Evolutionary conservation across 2,113 vertebrate genomes (phyloP), one percentile per base, ranked within the genome.

Genomic region (Solea solea): DNA sequence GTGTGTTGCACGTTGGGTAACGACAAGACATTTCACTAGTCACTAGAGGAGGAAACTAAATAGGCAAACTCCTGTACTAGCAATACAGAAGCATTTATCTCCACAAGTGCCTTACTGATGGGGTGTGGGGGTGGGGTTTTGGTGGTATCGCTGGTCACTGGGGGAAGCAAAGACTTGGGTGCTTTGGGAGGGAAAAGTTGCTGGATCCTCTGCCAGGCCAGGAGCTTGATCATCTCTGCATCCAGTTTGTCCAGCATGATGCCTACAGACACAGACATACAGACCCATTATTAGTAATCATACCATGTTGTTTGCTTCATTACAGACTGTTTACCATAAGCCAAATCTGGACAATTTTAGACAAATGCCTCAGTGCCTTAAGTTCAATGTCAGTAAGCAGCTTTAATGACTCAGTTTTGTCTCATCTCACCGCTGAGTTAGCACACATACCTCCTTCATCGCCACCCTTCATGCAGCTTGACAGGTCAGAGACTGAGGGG

Each of bases 121-220:
- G 84, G 80, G 66, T 88, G 91, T 60, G 78, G 79, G 0, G 81
- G 7, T 0, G 52, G 67, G 86, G 89, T 78, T 88, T 92, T 91
- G 75, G 89, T 28, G 91, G 92, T 85, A 86, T 88, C 13, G 1
- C 27, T 15, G 84, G 88, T 42, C 76, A 63, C 25, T 12, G 82
- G 86, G 76, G 93, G 91, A 84, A 93, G 89, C 62, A 93, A 80
- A 82, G 86, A 84, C 81, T 92, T 87, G 74, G 94, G 90, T 16
- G 89, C 89, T 94, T 95, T 96, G 75, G 94, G 93, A 52, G 96
- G 93, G 83, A 97, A 96, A 66, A 98, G 95, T 93, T 96, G 96
- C 91, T 98, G 96, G 93, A 97, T 97, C 95, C 96, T 96, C 92
- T 98, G 97, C 95, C 95, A 95, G 84, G 97, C 97, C 92, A 98